A percentile compares a stretch with the other conserved stretches of the same genome.
phyloP scores from a whole-genome alignment of 2,888 invertebrate genomes.

The Myopa tessellatipennis region DNA sequence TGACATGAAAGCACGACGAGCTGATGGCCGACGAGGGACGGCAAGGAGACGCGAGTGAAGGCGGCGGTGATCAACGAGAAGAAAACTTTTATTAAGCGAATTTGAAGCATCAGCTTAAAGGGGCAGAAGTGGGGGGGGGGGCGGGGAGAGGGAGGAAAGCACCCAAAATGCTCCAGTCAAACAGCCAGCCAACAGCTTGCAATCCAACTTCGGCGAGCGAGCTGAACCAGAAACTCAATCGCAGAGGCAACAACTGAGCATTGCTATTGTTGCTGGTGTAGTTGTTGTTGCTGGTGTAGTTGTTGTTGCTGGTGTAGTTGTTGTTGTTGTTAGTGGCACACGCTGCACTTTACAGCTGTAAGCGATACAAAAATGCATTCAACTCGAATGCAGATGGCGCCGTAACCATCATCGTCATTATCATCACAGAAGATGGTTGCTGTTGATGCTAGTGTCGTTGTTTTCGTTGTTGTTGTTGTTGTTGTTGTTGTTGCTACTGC shows the following conservation, averaged over 20 bases:
- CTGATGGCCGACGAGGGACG: background rate
- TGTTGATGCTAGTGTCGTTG: conserved; percentile 9
- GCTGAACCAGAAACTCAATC: background rate
- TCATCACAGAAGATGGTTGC: conserved; percentile 20
- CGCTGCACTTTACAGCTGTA: conserved; percentile 36
- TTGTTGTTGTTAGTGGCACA: conserved; percentile 41
- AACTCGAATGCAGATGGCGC: conserved; percentile 30
- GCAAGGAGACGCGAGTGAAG: background rate
- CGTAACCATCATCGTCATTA: background rate
- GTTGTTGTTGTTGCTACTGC: conserved; percentile 18
- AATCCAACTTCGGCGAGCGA: background rate
- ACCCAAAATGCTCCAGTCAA: background rate
- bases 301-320: conserved; percentile 16
- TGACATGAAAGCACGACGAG: background rate
- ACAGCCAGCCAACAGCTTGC: background rate
- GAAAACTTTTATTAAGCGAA: conserved; percentile 37
- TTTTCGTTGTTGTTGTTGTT: conserved; percentile 22
- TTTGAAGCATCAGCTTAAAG: conserved; percentile 13
- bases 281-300: background rate
- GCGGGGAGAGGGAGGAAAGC: too few species aligned
- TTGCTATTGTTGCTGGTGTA: conserved; percentile 6
- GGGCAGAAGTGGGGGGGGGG: too few species aligned
- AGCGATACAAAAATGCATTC: conserved; percentile 31
- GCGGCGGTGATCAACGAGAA: conserved; percentile 6
- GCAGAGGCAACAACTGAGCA: conserved; percentile 29